Evolutionary conservation across 2,888 invertebrate species (phyloP), one percentile per base, ranked within the genome.

Genomic region (Macrosoma leucophasiata): DNA sequence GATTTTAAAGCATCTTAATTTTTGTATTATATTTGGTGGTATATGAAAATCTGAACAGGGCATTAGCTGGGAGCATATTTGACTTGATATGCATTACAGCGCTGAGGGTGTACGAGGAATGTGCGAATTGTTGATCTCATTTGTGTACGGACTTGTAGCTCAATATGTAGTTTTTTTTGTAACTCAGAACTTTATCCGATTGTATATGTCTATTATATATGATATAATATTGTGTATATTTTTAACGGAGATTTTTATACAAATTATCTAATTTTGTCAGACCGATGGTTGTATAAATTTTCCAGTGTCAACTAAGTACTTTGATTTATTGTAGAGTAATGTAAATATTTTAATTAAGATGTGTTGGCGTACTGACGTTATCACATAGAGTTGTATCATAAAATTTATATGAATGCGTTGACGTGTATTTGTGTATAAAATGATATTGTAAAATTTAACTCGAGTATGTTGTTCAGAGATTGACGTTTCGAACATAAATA

Each of bases 91-190:
- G 51, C 51, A 8, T 27, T 15, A 32, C 55, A 54, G 47, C 50
- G 43, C 36, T 23, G 19, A 29, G 23, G 18, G 48, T 52, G 44
- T 56, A 54, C 54, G 55, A 48, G 57, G 51, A 57, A 53, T 55
- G 70, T 68, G 78, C 68, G 76, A 72, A 70, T 73, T 69, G 74
- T 77, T 82, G 81, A 81, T 81, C 81, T 82, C 82, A 81, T 76
- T 76, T 75, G 73, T 77, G 74, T 73, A 77, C 68, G 70, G 56
- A 75, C 63, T 68, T 71, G 62, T 77, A 81, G 81, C 79, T 79
- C 79, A 79, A 79, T 77, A 62, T 75, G 62, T 75, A 75, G 64
- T 65, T 62, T 59, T 40, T 45, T 59, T 63, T 74, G 70, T 77
- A 72, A 74, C 52, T 53, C 51, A 55, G 48, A 56, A 51, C 52